Evolutionary conservation across 2,888 invertebrate species (phyloP).

Genomic region (Exephanes ischioxanthus): DNA sequence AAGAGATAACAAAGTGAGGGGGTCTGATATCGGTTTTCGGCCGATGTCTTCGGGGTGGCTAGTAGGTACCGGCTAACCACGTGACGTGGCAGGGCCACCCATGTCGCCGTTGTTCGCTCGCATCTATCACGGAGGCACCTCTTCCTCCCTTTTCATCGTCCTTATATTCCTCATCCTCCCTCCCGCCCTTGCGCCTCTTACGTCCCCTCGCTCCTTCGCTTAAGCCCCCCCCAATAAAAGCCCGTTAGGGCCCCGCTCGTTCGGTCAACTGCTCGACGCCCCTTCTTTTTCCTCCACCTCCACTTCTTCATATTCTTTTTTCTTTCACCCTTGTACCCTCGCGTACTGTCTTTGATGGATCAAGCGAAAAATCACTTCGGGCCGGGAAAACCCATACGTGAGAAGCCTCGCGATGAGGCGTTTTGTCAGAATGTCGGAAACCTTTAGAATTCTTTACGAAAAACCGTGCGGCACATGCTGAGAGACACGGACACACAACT

Average conservation of each 20-base stretch:
- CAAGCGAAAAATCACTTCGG: constrained; percentile 77
- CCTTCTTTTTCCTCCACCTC: constrained; percentile 31
- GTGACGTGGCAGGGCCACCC: constrained; percentile 84
- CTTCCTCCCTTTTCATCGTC: constrained; percentile 68
- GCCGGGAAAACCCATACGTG: constrained; percentile 30
- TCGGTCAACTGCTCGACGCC: constrained; percentile 57
- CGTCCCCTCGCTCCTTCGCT: constrained; percentile 76
- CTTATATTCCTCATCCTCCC: constrained; percentile 69
- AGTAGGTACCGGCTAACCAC: constrained; percentile 78
- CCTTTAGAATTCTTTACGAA: neutral
- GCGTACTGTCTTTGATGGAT: constrained; percentile 76
- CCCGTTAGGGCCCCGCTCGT: constrained; percentile 74
- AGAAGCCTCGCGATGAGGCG: constrained; percentile 3
- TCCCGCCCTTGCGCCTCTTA: constrained; percentile 76
- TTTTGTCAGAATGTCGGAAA: neutral
- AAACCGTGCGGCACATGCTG: neutral
- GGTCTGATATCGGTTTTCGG: constrained; percentile 66
- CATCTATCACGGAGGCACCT: constrained; percentile 84
- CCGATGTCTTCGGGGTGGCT: constrained; percentile 83
- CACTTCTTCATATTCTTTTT: neutral
- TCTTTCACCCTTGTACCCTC: constrained; percentile 12
- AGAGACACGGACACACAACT: neutral
- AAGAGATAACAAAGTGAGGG: neutral
- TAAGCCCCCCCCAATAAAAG: constrained; percentile 81
- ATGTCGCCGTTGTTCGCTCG: constrained; percentile 83